Evolutionary conservation across 1,140 invertebrate species (phyloP).

Genomic region (Ostrea denselamellosa): DNA sequence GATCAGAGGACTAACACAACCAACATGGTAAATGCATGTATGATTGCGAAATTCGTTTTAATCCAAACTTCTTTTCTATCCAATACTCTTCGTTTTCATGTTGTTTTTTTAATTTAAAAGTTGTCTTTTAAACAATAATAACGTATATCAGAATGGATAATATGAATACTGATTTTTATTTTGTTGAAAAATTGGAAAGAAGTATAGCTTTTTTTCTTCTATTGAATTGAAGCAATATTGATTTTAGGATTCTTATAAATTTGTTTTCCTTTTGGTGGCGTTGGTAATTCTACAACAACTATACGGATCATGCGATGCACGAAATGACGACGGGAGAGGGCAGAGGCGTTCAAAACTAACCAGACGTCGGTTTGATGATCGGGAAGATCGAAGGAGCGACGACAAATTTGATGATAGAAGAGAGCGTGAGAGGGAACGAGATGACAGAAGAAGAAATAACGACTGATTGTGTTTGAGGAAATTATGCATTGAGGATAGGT

Average conservation of each 20-base stretch:
- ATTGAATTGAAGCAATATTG: background rate
- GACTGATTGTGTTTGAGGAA: background rate
- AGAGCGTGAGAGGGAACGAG: background rate
- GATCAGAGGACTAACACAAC: background rate
- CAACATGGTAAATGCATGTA: background rate
- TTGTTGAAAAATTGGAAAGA: background rate
- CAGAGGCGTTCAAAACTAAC: background rate
- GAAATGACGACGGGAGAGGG: background rate
- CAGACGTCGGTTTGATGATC: background rate
- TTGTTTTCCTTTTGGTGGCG: background rate
- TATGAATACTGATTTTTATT: background rate
- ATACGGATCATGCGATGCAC: background rate
- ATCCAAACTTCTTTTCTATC: background rate
- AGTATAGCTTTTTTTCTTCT: background rate
- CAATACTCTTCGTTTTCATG: too few relatives aligned
- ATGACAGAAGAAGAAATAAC: background rate
- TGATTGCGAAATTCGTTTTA: too few relatives aligned
- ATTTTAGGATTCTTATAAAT: background rate
- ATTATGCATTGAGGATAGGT: too few relatives aligned
- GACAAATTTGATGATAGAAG: background rate
- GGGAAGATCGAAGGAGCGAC: background rate
- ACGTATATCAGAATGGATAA: background rate
- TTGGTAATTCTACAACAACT: background rate
- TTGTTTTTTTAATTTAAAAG: too few relatives aligned
- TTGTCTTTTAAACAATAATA: too few relatives aligned